A percentile compares a stretch with the other conserved stretches of the same genome.
Conservation (phyloP, 1,140 invertebrate species). For the Rhizoglyphus robini region DNA sequence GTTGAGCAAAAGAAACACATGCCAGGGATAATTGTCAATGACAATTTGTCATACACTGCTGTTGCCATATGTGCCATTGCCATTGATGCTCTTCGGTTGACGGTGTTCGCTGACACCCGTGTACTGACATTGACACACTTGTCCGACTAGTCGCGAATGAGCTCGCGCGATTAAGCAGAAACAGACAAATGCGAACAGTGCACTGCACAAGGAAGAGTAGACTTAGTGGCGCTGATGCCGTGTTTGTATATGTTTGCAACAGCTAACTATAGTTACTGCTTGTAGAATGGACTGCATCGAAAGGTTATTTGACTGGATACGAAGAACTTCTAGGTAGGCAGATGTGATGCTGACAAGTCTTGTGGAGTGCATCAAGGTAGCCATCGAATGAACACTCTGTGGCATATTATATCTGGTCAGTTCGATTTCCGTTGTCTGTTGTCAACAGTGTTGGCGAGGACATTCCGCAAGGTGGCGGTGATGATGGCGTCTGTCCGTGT, state of each 20-base stretch:
- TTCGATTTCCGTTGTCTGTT: conserved; percentile 31
- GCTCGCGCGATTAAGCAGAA: too few species aligned
- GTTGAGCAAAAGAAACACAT: too few species aligned
- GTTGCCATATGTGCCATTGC: too few species aligned
- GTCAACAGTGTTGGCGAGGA: conserved; percentile 26
- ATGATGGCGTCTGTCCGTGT: background rate
- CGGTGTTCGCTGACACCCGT: too few species aligned
- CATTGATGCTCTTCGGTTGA: too few species aligned
- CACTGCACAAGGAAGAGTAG: background rate
- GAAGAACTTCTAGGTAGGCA: conserved; percentile 25
- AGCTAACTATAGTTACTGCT: background rate
- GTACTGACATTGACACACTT: too few species aligned
- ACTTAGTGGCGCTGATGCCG: too few species aligned
- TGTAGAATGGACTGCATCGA: conserved; percentile 24
- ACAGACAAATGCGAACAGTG: too few species aligned
- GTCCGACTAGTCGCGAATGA: too few species aligned
- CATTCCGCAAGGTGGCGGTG: conserved; percentile 31
- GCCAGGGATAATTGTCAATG: too few species aligned
- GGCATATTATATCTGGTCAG: background rate
- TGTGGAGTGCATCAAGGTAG: conserved; percentile 17
- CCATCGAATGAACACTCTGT: conserved; percentile 21
- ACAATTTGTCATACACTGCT: too few species aligned
- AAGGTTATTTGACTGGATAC: conserved; percentile 31
- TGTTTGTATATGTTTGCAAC: background rate
- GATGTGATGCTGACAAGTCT: conserved; percentile 26